Percentiles rank a stretch among this genome's conserved stretches.
Conservation (phyloP, 1,140 invertebrate genomes). For the Pinna nobilis region DNA sequence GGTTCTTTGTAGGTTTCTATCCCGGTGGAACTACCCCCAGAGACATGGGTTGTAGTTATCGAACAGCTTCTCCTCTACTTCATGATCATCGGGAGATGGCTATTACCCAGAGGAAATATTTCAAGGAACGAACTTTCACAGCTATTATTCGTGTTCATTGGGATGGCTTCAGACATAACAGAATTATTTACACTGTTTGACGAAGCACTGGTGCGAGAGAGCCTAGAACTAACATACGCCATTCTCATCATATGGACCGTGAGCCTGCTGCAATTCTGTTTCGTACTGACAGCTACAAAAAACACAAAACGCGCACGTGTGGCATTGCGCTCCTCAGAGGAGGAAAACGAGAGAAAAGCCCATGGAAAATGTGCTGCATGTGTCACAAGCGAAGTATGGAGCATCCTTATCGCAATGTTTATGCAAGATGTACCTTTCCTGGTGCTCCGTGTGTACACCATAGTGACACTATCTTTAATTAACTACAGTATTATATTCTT, state of each 20-base stretch:
- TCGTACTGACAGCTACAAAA: conserved; percentile 60
- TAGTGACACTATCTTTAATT: conserved; percentile 87
- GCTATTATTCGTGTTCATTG: conserved; percentile 85
- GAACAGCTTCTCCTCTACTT: conserved; percentile 90
- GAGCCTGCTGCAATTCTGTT: conserved; percentile 84
- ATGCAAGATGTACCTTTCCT: conserved; percentile 87
- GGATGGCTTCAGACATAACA: conserved; percentile 93
- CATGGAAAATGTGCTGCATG: conserved; percentile 6
- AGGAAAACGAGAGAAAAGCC: background rate
- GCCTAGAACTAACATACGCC: conserved; percentile 48
- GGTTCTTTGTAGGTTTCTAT: conserved; percentile 47
- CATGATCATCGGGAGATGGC: conserved; percentile 89
- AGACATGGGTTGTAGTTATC: conserved; percentile 84
- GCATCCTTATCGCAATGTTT: conserved; percentile 76
- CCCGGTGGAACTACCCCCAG: conserved; percentile 48
- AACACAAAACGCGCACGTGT: conserved; percentile 47
- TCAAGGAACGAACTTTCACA: conserved; percentile 94
- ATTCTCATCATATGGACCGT: conserved; percentile 79
- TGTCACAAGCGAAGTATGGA: conserved; percentile 84
- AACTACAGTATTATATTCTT: conserved; percentile 95
- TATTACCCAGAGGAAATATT: conserved; percentile 92
- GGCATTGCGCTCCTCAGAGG: background rate
- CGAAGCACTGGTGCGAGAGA: conserved; percentile 54
- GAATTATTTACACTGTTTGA: conserved; percentile 95
- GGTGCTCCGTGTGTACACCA: conserved; percentile 87